These are phyloP conservation scores for Hydrocynus forskahlii DNA, from an alignment of 2,797 vertebrate genomes.

Conservation along the genomic window DNA sequence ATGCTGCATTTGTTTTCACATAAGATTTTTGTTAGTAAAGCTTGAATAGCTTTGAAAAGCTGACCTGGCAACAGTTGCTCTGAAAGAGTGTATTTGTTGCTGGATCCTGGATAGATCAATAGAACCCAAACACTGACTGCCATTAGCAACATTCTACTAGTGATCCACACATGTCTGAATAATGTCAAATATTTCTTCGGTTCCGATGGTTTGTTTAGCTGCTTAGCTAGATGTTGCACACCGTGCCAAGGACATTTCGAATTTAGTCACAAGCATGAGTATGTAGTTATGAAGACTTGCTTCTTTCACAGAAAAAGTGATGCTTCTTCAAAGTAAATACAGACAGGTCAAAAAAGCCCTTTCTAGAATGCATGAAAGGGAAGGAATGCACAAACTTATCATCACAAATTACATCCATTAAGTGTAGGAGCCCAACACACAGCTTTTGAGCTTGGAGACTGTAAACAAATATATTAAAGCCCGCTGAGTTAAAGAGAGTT, in stretches of 20 bases:
- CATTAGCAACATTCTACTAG: not conserved
- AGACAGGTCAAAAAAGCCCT: not conserved
- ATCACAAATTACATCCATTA: not conserved
- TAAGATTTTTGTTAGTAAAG: no score
- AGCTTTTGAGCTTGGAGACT: not conserved
- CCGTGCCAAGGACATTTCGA: not conserved
- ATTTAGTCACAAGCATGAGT: not conserved
- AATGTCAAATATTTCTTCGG: not conserved
- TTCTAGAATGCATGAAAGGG: not conserved
- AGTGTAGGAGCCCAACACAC: not conserved
- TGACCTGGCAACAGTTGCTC: no score
- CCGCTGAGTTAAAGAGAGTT: not conserved
- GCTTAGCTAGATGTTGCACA: not conserved
- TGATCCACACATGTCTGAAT: not conserved
- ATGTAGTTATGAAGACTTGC: not conserved
- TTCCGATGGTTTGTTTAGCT: not conserved
- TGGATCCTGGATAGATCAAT: not conserved
- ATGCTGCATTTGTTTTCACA: no score
- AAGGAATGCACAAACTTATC: not conserved
- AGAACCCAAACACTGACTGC: not conserved
- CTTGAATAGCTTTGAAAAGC: no score
- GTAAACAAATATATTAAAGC: conserved; percentile 17
- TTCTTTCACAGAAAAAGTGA: not conserved
- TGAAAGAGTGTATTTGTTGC: no score
- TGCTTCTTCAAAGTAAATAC: not conserved